Conservation (phyloP, 1,140 invertebrate species). For the Mesaphorura yosii region DNA sequence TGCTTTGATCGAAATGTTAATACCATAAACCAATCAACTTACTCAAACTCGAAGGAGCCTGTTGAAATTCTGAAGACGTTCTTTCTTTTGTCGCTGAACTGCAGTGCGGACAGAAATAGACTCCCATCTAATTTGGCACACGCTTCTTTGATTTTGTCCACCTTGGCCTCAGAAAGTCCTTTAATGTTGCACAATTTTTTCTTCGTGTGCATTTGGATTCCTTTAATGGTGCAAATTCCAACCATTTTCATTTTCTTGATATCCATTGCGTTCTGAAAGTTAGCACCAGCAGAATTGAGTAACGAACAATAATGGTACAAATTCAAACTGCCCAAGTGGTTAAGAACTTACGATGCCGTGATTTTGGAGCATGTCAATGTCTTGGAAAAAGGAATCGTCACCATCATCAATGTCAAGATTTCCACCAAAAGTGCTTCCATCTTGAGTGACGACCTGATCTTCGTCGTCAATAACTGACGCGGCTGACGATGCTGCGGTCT, state of each 20-base stretch:
- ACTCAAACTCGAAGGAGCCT: constrained; percentile 61
- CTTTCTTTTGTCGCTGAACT: constrained; percentile 59
- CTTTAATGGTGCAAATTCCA: constrained; percentile 69
- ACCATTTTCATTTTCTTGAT: constrained; percentile 64
- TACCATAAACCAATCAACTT: constrained; percentile 34
- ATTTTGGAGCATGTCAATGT: constrained; percentile 44
- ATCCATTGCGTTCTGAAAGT: constrained; percentile 46
- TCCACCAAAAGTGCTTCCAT: background rate
- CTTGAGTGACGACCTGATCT: background rate
- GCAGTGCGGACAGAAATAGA: constrained; percentile 60
- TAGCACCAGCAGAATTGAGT: background rate
- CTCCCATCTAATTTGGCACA: constrained; percentile 45
- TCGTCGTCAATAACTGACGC: constrained; percentile 4
- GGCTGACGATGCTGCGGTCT: too few relatives aligned
- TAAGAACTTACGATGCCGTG: constrained; percentile 46
- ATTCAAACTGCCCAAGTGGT: constrained; percentile 1
- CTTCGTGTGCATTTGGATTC: constrained; percentile 65
- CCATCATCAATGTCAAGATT: constrained; percentile 32
- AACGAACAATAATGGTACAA: background rate
- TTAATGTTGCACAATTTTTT: constrained; percentile 61
- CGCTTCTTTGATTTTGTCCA: constrained; percentile 72
- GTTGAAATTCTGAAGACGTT: constrained; percentile 59
- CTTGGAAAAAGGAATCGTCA: constrained; percentile 43
- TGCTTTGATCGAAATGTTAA: constrained; percentile 1
- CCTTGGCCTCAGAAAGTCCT: constrained; percentile 67